These are phyloP conservation scores for Coluber constrictor DNA, from an alignment of 2,797 vertebrate genomes.

Conservation along the genomic window DNA sequence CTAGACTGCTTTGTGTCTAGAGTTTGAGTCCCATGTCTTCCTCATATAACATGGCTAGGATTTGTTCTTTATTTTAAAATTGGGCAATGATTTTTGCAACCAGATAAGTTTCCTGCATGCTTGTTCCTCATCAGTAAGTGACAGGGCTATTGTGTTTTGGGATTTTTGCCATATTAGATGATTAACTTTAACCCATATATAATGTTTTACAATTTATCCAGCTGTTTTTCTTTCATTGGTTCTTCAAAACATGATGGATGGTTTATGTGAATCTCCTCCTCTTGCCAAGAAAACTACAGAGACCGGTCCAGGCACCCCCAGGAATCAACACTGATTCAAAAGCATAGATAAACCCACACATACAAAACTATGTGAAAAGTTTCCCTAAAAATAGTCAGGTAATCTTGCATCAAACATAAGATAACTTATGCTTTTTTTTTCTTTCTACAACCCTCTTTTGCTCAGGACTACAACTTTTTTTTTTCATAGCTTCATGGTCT, in stretches of 20 bases:
- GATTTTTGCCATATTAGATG: too few species aligned
- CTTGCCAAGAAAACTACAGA: too few species aligned
- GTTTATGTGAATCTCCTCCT: too few species aligned
- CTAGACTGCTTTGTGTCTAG: background rate
- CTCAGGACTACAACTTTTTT: background rate
- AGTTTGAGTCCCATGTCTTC: background rate
- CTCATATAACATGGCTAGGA: background rate
- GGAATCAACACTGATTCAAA: background rate
- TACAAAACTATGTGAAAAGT: background rate
- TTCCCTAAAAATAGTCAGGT: background rate
- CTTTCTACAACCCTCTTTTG: background rate
- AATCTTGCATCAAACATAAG: background rate
- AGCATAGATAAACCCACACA: background rate
- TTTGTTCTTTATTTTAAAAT: background rate
- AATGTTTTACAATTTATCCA: too few species aligned
- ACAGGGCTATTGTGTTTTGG: background rate
- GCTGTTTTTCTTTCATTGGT: too few species aligned
- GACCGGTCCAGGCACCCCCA: background rate
- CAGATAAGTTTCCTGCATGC: background rate
- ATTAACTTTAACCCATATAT: too few species aligned
- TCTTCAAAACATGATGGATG: too few species aligned
- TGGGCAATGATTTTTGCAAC: background rate
- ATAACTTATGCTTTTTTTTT: background rate
- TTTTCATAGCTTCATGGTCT: background rate
- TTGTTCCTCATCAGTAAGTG: background rate